These are phyloP conservation scores for Cricetomys ansorgei DNA, from an alignment of 2,113 vertebrate species.

Conservation along the genomic window DNA sequence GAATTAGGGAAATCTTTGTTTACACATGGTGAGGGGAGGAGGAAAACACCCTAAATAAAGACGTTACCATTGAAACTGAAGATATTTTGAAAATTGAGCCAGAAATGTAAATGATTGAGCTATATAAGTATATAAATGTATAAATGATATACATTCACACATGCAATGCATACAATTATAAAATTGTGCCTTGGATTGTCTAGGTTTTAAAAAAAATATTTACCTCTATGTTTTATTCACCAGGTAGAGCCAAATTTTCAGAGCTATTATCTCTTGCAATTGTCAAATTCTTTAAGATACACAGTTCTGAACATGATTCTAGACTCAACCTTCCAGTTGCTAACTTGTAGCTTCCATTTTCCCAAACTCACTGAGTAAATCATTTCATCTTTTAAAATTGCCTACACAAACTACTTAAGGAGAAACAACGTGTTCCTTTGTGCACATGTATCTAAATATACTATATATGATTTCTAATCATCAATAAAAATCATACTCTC, in stretches of 20 bases:
- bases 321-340: not conserved
- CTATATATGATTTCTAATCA: not conserved
- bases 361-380: not conserved
- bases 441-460: not conserved
- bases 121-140: too few species aligned
- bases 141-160: not conserved
- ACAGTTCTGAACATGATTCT: not conserved
- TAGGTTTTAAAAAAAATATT: not conserved
- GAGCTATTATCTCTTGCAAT: not conserved
- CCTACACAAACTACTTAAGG: not conserved
- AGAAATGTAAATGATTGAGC: slow-evolving; percentile 35
- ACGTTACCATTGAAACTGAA: slow-evolving; percentile 61
- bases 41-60: slow-evolving; percentile 69
- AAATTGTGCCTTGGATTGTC: slow-evolving; percentile 1
- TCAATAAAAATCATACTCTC: not conserved
- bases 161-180: not conserved
- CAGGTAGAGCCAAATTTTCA: not conserved
- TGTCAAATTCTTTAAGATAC: not conserved
- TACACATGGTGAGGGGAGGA: slow-evolving; percentile 34
- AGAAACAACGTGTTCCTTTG: slow-evolving; percentile 5
- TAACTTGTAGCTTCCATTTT: not conserved
- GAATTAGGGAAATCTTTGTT: slow-evolving; percentile 72
- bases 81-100: slow-evolving; percentile 56
- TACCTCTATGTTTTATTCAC: slow-evolving; percentile 13
- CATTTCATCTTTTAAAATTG: slow-evolving; percentile 16